Conservation (phyloP, 2,113 vertebrate species). For the Hyaena hyaena region DNA sequence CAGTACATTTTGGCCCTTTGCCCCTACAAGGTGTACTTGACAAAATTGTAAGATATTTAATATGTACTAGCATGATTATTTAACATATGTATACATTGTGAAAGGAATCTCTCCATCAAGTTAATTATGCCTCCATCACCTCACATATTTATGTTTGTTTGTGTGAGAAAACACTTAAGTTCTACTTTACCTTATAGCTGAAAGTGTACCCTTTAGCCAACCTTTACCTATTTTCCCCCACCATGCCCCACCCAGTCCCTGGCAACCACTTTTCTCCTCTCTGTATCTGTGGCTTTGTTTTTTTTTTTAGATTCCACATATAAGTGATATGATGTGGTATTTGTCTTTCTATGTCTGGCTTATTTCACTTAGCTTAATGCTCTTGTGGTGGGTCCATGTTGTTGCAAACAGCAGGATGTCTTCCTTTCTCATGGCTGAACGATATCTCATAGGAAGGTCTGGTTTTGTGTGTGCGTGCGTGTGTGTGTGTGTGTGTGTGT, state of each 20-base stretch:
- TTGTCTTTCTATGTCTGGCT: background rate
- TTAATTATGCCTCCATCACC: background rate
- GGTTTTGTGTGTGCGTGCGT: background rate
- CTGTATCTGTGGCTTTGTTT: background rate
- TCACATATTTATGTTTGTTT: background rate
- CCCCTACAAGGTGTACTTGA: background rate
- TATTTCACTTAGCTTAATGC: background rate
- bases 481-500: background rate
- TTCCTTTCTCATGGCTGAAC: background rate
- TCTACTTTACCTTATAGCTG: background rate
- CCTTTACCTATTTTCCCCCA: background rate
- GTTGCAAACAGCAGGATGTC: background rate
- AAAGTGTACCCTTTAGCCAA: background rate
- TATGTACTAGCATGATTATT: background rate
- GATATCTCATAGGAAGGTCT: background rate
- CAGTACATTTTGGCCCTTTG: background rate
- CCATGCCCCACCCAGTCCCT: background rate
- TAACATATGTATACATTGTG: background rate
- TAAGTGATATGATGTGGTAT: background rate
- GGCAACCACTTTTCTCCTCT: background rate
- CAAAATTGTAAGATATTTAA: background rate
- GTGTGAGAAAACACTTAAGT: background rate
- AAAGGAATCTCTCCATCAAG: background rate
- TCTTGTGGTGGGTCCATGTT: background rate
- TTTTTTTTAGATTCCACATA: background rate